Percentiles rank a stretch among this genome's conserved stretches.
Evolutionary conservation across 2,888 invertebrate species (phyloP).

Genomic region (Zygaena filipendulae): DNA sequence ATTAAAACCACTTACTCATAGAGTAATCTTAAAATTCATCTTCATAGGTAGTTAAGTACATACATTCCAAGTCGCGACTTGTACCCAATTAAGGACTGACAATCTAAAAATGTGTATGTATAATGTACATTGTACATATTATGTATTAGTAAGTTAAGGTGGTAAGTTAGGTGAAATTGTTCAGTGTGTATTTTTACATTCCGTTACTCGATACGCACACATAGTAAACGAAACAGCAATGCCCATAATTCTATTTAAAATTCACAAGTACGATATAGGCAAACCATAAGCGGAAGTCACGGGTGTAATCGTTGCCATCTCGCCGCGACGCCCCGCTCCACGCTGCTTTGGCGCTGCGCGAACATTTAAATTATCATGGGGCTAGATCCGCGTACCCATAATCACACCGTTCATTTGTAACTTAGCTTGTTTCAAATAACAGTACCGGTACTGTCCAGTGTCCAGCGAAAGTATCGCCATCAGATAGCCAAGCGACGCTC

Average conservation of each 20-base stretch:
- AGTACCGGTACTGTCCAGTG: too few species aligned
- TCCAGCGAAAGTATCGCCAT: conserved; percentile 59
- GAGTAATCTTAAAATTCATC: too few species aligned
- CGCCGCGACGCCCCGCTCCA: conserved; percentile 33
- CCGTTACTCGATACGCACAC: not conserved
- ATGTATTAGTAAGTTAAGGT: too few species aligned
- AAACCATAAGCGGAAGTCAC: conserved; percentile 55
- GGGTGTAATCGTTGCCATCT: conserved; percentile 53
- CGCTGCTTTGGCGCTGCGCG: conserved; percentile 34
- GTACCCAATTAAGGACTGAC: too few species aligned
- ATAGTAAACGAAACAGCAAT: conserved; percentile 14
- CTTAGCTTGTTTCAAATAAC: conserved; percentile 51
- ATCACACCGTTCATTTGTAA: conserved; percentile 66
- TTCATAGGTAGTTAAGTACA: too few species aligned
- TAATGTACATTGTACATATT: too few species aligned
- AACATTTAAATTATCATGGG: conserved; percentile 64
- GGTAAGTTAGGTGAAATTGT: too few species aligned
- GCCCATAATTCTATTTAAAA: conserved; percentile 55
- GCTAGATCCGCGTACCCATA: conserved; percentile 60
- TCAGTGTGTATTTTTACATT: too few species aligned
- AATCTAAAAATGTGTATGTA: too few species aligned
- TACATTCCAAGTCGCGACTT: too few species aligned
- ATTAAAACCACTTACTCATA: too few species aligned
- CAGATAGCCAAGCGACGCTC: conserved; percentile 52
- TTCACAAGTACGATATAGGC: conserved; percentile 41